Base-by-base conservation (phyloP, 2,888 invertebrate species). In the Mactromeris polynyma region DNA sequence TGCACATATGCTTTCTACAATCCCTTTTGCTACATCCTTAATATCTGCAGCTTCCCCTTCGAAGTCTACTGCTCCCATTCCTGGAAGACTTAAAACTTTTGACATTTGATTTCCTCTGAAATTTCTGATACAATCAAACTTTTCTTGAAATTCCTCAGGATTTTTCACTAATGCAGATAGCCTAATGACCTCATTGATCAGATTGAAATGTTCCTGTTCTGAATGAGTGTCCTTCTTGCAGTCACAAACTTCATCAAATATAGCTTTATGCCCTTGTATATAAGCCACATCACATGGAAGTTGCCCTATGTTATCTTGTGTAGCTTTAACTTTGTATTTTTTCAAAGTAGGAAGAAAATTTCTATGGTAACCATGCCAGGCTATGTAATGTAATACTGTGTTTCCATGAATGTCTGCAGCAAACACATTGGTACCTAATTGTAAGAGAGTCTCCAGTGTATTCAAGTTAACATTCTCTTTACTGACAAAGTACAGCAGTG, bases 231-330 rank as follows among this genome's bases (percentile, higher is more conserved):
- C 51, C 26, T 46, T 46, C 38, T 46, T 36, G 38, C 86, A 86
- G 0, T 38, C 69, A 86, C 86, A 86, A 14, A 86, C 36, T 21
- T 46, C 17, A 46, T 81, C 69, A 81, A 86, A 73, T 31, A 81
- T 40, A 42, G 17, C 36, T 51, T 69, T 21, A 36, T 81, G 38
- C 31, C 86, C 46, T 42, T 31, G 40, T 21, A 26, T 33, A 3
- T 81, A n/a, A n/a, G 86, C 86, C 2, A 86, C 86, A 40, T 81
- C 31, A 58, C 86, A 86, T n/a, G 86, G 86, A 0, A 86, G 36
- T 73, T 86, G 69, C 31, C 86, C 86, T n/a, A 73, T 19, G 11
- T 81, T 81, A 46, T 86, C 86, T n/a, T 7, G 26, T 17, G 19
- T 17, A 14, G 42, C 9, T 81, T 40, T 46, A 2, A 46, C 51